Evolutionary conservation across 2,888 invertebrate genomes (phyloP).

Genomic region (Cephonodes hylas): DNA sequence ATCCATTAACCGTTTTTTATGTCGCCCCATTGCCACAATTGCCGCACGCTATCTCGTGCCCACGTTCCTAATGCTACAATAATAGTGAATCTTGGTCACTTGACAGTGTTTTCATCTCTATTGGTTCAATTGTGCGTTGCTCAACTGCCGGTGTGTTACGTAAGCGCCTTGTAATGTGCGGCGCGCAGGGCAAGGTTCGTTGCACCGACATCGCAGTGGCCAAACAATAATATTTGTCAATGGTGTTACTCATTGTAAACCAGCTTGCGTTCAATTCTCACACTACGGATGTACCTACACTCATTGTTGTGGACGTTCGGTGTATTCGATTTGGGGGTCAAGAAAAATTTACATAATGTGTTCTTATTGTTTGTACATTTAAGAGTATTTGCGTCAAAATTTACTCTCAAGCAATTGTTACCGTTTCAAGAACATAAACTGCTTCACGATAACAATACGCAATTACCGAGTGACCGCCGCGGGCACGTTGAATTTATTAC

Average conservation of each 20-base stretch:
- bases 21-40: constrained; percentile 41
- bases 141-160: constrained; percentile 60
- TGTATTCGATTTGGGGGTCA: background rate
- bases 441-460: constrained; percentile 34
- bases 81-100: constrained; percentile 62
- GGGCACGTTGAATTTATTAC: constrained; percentile 39
- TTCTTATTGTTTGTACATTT: background rate
- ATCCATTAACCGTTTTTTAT: constrained; percentile 36
- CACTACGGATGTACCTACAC: background rate
- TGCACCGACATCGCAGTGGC: constrained; percentile 46
- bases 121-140: constrained; percentile 73
- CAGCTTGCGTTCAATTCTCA: constrained; percentile 18
- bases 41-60: constrained; percentile 26
- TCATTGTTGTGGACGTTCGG: background rate
- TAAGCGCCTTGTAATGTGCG: constrained; percentile 60
- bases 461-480: constrained; percentile 36
- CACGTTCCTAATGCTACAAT: constrained; percentile 59
- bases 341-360: constrained; percentile 1
- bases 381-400: background rate
- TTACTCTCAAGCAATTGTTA: background rate
- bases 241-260: constrained; percentile 11
- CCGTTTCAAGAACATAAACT: constrained; percentile 18
- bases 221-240: constrained; percentile 19
- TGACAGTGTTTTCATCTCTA: constrained; percentile 67
- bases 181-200: constrained; percentile 54